Base-by-base conservation (phyloP, 2,797 vertebrate genomes). In the Trichosurus vulpecula region DNA sequence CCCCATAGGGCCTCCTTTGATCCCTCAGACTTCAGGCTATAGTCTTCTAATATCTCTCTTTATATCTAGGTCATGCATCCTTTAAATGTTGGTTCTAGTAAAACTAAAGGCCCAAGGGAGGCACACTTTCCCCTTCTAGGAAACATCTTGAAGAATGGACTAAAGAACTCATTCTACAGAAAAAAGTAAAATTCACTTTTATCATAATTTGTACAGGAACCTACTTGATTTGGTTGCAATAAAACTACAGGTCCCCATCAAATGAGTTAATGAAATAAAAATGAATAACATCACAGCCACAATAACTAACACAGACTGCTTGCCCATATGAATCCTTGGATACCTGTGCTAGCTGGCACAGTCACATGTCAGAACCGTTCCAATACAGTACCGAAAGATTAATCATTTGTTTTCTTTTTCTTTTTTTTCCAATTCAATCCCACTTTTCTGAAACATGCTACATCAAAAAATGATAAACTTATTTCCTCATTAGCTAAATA, bases 261-360 rank as follows among this genome's bases (percentile, higher is more conserved):
- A 92, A 12, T 97, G 94, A 93, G 92, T 93, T 95, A 96, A 94
- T 95, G 94, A 66, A 93, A 98, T 97, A 96, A 96, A 98, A 97
- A 97, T 90, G 96, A 95, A 58, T 89, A 91, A 9, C 47, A 51
- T 95, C 96, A 97, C 97, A 96, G 97, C 97, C 4, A 93, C 94
- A 92, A 89, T 94, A 97, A 53, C 87, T 90, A 51, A 96, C 96
- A 94, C 81, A 87, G 0, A 94, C 5, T 41, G 56, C 57, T 94
- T 97, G 94, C 90, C 66, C 91, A 12, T 27, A 51, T 51, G 22
- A 87, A 87, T 47, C 41, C 41, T 87, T 81, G 74, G 25, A 31
- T 47, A 81, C 16, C 47, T 47, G 16, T 81, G 3, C 41, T 81
- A 27, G 41, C 25, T 2, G 1, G 41, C 81, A n/a, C 16, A 87